phyloP scores from a whole-genome alignment of 2,797 vertebrate species.

The Oreochromis mossambicus region DNA sequence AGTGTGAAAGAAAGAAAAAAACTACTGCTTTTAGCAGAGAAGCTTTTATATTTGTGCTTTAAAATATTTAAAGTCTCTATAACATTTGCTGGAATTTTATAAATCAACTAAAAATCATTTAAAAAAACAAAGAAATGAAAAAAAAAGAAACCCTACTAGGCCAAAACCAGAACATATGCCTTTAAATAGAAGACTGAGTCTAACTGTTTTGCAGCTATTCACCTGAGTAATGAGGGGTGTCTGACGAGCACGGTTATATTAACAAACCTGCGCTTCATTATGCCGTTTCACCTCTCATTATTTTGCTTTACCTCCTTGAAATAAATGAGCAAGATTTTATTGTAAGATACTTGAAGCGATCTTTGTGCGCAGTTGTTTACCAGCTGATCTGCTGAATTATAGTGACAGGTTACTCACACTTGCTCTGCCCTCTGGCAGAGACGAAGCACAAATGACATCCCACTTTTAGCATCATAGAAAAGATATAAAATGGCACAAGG shows the following conservation, averaged over 20 bases:
- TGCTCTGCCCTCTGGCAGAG: not conserved
- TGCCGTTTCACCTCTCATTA: not conserved
- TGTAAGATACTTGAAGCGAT: not conserved
- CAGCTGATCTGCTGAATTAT: not conserved
- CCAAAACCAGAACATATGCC: not conserved
- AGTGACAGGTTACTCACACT: not conserved
- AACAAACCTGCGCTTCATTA: not conserved
- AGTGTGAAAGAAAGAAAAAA: not conserved
- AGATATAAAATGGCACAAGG: not conserved
- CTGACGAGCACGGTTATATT: not conserved
- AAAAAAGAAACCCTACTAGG: not conserved
- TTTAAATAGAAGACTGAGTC: not conserved
- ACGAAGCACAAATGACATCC: slow-evolving; percentile 22
- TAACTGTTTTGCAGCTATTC: not conserved
- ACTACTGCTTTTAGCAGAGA: not conserved
- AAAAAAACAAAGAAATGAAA: not conserved
- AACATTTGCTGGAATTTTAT: not conserved
- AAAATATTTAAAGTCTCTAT: not conserved
- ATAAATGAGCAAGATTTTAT: not conserved
- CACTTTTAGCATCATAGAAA: not conserved
- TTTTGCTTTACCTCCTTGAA: not conserved
- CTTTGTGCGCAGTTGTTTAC: not conserved
- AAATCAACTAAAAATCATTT: not conserved
- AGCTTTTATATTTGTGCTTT: not conserved
- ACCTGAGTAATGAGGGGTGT: not conserved